Evolutionary conservation across 2,797 vertebrate genomes (phyloP), one percentile per base, ranked within the genome.

Genomic region (Zenarchopterus dispar): DNA sequence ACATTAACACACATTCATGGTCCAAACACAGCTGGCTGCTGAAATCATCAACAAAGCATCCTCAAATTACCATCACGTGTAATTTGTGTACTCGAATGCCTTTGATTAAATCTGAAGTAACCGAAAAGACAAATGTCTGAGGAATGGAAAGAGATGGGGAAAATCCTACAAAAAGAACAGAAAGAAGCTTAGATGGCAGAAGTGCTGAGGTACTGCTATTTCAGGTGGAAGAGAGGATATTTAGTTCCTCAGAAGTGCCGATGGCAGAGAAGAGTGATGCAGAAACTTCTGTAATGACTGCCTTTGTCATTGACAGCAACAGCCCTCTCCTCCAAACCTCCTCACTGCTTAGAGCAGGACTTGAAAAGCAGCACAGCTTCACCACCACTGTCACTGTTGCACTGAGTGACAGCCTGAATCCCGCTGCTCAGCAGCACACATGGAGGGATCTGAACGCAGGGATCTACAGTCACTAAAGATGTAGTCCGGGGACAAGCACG

Each of bases 311-410:
- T 69, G 80, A 73, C 58, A 58, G 73, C 49, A 73, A 80, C 81
- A 81, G 49, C 28, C 33, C 60, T 75, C 76, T 74, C 62, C 58
- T 69, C 58, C 43, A 81, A 89, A 87, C 88, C 81, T 88, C 47
- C 62, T 67, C 4, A 2, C 53, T 82, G 88, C 85, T 83, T 84
- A 82, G 55, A 13, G 69, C 84, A 84, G 87, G 79, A 76, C 18
- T 42, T 48, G 75, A 77, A 16, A 62, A 81, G 51, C 43, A 16
- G 39, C 0, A 42, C 59, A 19, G 70, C 76, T 60, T 70, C 72
- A 10, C 53, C 41, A 5, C 17, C 11, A 64, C 71, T 62, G 73
- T 70, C 69, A 73, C 42, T 3, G 62, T 56, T 55, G 39, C 28
- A 52, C n/a, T 33, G 76, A 72, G 57, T 62, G 83, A 84, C 82